These are phyloP conservation scores for Nematostella vectensis DNA, from an alignment of 92 coral and sea anemone species.

Conservation along the genomic window DNA sequence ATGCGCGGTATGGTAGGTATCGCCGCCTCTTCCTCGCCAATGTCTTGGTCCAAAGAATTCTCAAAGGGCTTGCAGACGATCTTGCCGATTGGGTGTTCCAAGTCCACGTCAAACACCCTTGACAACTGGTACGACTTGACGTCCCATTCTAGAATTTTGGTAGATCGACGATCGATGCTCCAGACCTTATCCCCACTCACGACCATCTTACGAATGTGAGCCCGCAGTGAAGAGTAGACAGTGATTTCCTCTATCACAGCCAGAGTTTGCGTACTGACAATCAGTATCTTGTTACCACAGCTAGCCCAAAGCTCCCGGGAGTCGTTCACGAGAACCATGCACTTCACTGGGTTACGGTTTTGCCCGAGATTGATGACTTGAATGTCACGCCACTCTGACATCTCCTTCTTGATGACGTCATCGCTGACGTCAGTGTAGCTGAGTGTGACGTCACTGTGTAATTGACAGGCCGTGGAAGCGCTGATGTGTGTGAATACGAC, in stretches of 20 bases:
- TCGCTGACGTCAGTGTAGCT: constrained; percentile 41
- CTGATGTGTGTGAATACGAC: constrained; percentile 54
- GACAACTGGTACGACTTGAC: constrained; percentile 63
- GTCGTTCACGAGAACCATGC: constrained; percentile 63
- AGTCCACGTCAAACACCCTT: constrained; percentile 65
- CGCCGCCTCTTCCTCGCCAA: constrained; percentile 30
- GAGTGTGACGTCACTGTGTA: constrained; percentile 55
- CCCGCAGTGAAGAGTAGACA: constrained; percentile 71
- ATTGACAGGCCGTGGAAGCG: constrained; percentile 21
- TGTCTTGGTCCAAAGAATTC: constrained; percentile 11
- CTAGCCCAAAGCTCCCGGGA: constrained; percentile 86
- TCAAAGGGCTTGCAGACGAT: constrained; percentile 32
- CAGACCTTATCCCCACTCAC: constrained; percentile 74
- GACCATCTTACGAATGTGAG: constrained; percentile 84
- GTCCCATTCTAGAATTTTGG: constrained; percentile 81
- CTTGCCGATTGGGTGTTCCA: constrained; percentile 47
- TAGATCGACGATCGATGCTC: constrained; percentile 77
- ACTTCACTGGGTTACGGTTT: constrained; percentile 71
- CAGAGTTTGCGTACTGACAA: constrained; percentile 52
- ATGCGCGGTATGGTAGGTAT: constrained; percentile 9
- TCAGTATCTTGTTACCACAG: constrained; percentile 74
- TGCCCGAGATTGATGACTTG: constrained; percentile 85
- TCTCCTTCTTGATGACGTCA: constrained; percentile 53
- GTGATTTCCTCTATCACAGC: constrained; percentile 62
- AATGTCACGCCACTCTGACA: constrained; percentile 41